phyloP scores from a whole-genome alignment of 2,797 vertebrate genomes.

The Sandelia bainsii region DNA sequence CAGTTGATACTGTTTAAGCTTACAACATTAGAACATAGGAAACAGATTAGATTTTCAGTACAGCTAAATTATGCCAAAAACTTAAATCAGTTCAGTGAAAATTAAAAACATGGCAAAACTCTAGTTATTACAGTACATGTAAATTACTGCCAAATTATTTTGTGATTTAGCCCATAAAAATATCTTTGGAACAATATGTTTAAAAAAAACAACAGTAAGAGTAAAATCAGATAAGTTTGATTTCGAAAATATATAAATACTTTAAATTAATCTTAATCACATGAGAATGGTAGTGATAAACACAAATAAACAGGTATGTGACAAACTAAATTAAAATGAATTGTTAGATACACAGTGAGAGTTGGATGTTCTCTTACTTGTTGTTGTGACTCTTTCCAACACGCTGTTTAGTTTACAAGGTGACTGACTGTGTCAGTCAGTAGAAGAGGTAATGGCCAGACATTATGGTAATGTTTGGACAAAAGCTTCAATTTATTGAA shows the following conservation, averaged over 20 bases:
- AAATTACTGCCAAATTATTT: neutral
- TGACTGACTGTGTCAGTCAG: neutral
- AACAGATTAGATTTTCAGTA: no score
- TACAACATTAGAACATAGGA: no score
- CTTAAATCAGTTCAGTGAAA: neutral
- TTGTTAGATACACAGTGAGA: neutral
- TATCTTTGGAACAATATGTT: no score
- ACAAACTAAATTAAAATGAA: neutral
- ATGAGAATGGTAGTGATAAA: neutral
- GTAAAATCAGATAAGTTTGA: no score
- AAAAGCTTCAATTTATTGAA: constrained; percentile 38
- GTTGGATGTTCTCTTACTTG: neutral
- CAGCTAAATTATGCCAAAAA: no score
- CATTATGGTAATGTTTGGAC: constrained; percentile 4
- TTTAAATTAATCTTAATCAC: neutral
- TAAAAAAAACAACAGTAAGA: no score
- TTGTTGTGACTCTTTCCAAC: neutral
- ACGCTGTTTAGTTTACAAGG: constrained; percentile 4
- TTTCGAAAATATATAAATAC: no score
- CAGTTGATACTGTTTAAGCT: no score
- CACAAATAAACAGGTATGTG: neutral
- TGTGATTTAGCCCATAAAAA: no score
- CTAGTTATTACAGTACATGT: neutral
- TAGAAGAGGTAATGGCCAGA: neutral
- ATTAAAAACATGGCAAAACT: neutral